Percentiles rank a stretch among this genome's conserved stretches.
These are phyloP conservation scores for Haemorhous mexicanus DNA, from an alignment of 2,113 vertebrate genomes.

Conservation along the genomic window DNA sequence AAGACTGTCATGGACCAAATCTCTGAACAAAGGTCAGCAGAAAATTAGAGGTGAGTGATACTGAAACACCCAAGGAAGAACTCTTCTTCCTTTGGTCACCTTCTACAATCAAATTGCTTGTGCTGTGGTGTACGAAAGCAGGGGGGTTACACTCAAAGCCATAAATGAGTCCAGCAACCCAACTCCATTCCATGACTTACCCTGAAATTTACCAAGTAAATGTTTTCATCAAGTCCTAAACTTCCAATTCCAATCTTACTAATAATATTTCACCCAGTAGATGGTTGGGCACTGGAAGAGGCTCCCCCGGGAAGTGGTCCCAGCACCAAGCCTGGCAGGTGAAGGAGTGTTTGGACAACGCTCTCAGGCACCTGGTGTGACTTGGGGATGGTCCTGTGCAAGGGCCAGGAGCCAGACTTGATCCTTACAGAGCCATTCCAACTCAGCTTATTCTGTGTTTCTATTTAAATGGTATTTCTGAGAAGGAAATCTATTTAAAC, in stretches of 20 bases:
- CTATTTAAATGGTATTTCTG: background rate
- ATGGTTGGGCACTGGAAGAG: background rate
- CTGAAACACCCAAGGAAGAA: background rate
- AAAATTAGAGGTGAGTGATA: background rate
- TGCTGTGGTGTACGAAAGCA: background rate
- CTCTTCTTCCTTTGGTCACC: background rate
- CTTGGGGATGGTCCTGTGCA: too few species aligned
- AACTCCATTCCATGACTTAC: background rate
- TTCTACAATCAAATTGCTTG: background rate
- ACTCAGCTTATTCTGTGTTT: background rate
- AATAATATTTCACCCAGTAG: background rate
- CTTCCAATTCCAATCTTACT: background rate
- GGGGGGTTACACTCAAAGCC: background rate
- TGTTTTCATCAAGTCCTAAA: background rate
- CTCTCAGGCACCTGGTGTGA: background rate
- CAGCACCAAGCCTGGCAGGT: background rate
- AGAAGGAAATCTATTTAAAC: background rate
- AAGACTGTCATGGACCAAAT: background rate
- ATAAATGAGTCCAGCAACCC: background rate
- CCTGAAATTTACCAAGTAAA: background rate
- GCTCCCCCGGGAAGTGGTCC: background rate
- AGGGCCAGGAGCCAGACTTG: background rate
- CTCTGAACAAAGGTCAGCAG: background rate
- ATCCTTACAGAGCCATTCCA: background rate
- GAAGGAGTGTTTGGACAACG: background rate